Percentiles rank a stretch among this genome's conserved stretches.
These are phyloP conservation scores for Conus canariensis DNA, from an alignment of 2,888 invertebrate genomes.

Conservation along the genomic window DNA sequence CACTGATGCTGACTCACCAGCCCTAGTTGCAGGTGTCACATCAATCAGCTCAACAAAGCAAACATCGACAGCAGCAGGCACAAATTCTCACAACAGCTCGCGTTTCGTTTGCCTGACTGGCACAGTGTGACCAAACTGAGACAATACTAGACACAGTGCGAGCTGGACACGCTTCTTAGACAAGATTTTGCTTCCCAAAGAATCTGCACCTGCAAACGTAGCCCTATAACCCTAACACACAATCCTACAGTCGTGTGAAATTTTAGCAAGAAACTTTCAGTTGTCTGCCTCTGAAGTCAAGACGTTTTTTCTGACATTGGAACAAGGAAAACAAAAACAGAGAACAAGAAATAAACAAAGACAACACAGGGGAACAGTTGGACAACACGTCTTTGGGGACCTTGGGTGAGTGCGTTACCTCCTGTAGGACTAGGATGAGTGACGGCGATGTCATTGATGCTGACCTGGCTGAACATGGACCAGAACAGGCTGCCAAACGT, in stretches of 20 bases:
- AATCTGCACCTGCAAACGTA: not conserved
- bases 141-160: not conserved
- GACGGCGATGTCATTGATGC: slow-evolving; percentile 73
- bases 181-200: not conserved
- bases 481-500: slow-evolving; percentile 78
- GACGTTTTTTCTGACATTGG: not conserved
- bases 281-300: too few species aligned
- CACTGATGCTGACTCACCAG: too few species aligned
- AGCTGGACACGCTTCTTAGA: not conserved
- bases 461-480: slow-evolving; percentile 78
- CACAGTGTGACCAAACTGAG: not conserved
- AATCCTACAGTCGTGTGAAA: too few species aligned
- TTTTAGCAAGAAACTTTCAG: too few species aligned
- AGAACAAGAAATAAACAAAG: not conserved
- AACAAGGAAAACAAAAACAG: not conserved
- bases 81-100: too few species aligned
- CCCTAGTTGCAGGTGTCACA: too few species aligned
- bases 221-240: too few species aligned
- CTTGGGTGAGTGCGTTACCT: slow-evolving; percentile 55
- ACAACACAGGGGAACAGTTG: not conserved
- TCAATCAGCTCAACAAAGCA: too few species aligned
- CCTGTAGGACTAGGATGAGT: slow-evolving; percentile 70
- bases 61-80: too few species aligned
- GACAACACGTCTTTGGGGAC: not conserved
- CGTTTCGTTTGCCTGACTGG: too few species aligned